phyloP scores from a whole-genome alignment of 2,113 vertebrate genomes.

The Etheostoma spectabile region DNA sequence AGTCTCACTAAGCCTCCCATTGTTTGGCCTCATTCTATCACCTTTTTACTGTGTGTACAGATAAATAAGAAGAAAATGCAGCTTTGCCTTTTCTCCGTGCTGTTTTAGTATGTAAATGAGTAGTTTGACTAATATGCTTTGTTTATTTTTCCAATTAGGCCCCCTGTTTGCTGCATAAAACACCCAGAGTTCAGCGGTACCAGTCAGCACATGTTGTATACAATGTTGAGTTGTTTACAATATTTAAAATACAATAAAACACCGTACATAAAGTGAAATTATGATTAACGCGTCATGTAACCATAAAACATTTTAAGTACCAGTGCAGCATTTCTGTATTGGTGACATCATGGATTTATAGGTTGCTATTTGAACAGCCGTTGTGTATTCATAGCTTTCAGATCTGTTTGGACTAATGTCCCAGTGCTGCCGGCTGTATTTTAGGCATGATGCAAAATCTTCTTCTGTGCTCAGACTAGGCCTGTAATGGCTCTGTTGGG shows the following conservation, averaged over 20 bases:
- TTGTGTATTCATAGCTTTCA: slow-evolving; percentile 72
- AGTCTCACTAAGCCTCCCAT: slow-evolving; percentile 41
- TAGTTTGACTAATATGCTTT: slow-evolving; percentile 58
- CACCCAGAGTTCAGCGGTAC: slow-evolving; percentile 17
- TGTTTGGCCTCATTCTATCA: slow-evolving; percentile 75
- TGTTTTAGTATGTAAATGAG: slow-evolving; percentile 66
- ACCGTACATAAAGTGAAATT: slow-evolving; percentile 45
- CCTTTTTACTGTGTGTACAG: slow-evolving; percentile 61
- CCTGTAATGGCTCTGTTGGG: slow-evolving; percentile 90
- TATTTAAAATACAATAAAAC: slow-evolving; percentile 54
- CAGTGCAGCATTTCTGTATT: slow-evolving; percentile 50
- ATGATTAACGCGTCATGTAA: slow-evolving; percentile 45
- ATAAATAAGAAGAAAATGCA: slow-evolving; percentile 63
- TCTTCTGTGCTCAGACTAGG: slow-evolving; percentile 63
- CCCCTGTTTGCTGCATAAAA: slow-evolving; percentile 25
- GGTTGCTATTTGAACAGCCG: slow-evolving; percentile 52
- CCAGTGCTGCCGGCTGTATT: slow-evolving; percentile 59
- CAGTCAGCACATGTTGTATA: slow-evolving; percentile 11
- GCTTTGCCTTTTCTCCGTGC: slow-evolving; percentile 58
- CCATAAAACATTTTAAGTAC: slow-evolving; percentile 48
- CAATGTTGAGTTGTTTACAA: slow-evolving; percentile 38
- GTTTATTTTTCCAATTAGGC: slow-evolving; percentile 61
- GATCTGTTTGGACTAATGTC: slow-evolving; percentile 71
- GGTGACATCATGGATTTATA: slow-evolving; percentile 66
- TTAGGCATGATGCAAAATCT: slow-evolving; percentile 51